A percentile compares a stretch with the other conserved stretches of the same genome.
phyloP scores from a whole-genome alignment of 2,113 vertebrate genomes.

The Azemiops feae region DNA sequence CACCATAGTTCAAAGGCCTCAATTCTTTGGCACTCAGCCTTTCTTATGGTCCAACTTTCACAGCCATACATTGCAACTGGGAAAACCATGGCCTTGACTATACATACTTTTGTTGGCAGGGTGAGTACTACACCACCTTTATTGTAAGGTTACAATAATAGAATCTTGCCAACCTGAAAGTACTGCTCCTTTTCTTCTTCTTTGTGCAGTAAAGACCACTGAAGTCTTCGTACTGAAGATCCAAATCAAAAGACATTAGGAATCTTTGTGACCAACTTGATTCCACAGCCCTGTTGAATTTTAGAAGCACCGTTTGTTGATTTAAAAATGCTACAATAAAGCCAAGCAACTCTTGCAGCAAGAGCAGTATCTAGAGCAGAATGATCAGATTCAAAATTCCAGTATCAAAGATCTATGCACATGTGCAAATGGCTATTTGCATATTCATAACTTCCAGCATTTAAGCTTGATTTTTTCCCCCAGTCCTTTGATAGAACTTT shows the following conservation, averaged over 20 bases:
- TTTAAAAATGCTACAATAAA: neutral
- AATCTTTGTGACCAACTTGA: neutral
- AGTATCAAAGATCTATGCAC: neutral
- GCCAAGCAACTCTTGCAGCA: neutral
- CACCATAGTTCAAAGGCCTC: too few relatives aligned
- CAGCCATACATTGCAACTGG: too few relatives aligned
- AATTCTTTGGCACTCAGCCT: too few relatives aligned
- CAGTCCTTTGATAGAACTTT: slow-evolving; percentile 2
- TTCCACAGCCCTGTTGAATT: neutral
- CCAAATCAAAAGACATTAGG: neutral
- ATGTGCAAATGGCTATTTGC: slow-evolving; percentile 1
- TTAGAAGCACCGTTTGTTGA: neutral
- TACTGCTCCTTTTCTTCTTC: neutral
- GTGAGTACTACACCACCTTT: neutral
- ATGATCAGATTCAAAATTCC: neutral
- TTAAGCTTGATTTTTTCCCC: slow-evolving; percentile 7
- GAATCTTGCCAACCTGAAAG: neutral
- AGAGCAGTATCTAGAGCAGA: neutral
- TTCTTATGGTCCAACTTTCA: too few relatives aligned
- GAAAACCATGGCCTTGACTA: too few relatives aligned
- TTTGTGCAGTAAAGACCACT: neutral
- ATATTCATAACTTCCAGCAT: slow-evolving; percentile 22
- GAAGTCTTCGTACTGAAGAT: neutral
- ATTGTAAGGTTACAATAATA: neutral
- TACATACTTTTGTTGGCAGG: too few relatives aligned